These are phyloP conservation scores for Periphyllus acericola DNA, from an alignment of 2,888 invertebrate species.

Conservation along the genomic window DNA sequence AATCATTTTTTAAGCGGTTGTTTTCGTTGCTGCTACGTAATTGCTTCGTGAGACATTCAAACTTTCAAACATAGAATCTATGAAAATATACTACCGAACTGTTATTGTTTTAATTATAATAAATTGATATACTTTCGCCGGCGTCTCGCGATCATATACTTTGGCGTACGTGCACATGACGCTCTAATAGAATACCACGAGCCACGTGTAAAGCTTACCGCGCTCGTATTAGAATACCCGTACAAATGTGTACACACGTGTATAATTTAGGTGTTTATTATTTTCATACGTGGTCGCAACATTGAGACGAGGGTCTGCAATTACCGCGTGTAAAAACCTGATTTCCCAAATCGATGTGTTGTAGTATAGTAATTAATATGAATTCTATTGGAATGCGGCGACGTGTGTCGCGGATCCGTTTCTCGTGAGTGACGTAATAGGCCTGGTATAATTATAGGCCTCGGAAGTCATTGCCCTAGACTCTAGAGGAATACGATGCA, in stretches of 20 bases:
- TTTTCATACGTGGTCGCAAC: not conserved
- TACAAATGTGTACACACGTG: not conserved
- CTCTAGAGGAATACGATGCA: no score
- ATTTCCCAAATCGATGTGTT: not conserved
- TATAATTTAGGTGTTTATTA: not conserved
- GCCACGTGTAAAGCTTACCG: not conserved
- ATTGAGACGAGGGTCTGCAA: not conserved
- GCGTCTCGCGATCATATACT: not conserved
- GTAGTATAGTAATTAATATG: not conserved
- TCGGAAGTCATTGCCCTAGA: no score
- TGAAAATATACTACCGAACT: not conserved
- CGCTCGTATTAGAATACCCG: not conserved
- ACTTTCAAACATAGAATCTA: not conserved
- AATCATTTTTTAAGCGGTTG: no score
- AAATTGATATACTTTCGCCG: not conserved
- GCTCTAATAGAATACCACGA: not conserved
- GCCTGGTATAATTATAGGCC: no score
- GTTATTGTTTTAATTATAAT: not conserved
- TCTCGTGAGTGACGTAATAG: not conserved
- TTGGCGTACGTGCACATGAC: not conserved
- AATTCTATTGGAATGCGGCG: not conserved
- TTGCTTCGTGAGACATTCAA: no score
- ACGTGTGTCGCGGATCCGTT: not conserved
- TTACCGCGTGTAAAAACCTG: not conserved
- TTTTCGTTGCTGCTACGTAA: no score